Conservation (phyloP, 2,113 vertebrate species). For the Motacilla tschutschensis region DNA sequence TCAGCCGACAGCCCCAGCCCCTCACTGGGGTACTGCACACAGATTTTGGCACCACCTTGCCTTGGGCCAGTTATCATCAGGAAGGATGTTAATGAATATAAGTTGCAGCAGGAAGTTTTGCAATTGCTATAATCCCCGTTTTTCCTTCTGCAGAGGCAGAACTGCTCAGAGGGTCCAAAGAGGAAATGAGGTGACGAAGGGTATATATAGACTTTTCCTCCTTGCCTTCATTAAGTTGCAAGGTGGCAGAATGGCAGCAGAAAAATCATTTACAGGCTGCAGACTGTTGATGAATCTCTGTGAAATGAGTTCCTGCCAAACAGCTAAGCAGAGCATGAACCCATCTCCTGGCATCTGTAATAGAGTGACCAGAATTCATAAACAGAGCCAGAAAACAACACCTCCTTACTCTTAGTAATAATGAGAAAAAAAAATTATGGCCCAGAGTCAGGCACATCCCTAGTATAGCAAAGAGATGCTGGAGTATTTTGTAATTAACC, state of each 20-base stretch:
- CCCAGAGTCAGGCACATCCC: neutral
- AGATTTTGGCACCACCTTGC: neutral
- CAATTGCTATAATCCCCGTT: neutral
- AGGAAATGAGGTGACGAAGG: neutral
- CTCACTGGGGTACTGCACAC: neutral
- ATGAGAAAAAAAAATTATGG: neutral
- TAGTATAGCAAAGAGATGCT: neutral
- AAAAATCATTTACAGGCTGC: neutral
- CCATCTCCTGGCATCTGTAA: neutral
- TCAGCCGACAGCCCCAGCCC: neutral
- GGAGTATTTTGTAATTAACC: neutral
- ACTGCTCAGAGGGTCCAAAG: neutral
- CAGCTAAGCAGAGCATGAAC: neutral
- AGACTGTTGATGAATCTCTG: neutral
- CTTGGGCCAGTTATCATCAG: neutral
- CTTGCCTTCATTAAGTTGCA: neutral
- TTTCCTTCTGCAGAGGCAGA: neutral
- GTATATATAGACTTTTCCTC: neutral
- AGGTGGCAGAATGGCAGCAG: neutral
- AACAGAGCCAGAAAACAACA: neutral
- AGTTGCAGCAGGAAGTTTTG: neutral
- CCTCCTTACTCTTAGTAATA: neutral
- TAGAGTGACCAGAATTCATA: neutral
- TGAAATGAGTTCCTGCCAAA: neutral
- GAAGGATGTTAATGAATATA: constrained; percentile 13